Conservation (phyloP, 2,113 vertebrate species). For the Phoxinus phoxinus region DNA sequence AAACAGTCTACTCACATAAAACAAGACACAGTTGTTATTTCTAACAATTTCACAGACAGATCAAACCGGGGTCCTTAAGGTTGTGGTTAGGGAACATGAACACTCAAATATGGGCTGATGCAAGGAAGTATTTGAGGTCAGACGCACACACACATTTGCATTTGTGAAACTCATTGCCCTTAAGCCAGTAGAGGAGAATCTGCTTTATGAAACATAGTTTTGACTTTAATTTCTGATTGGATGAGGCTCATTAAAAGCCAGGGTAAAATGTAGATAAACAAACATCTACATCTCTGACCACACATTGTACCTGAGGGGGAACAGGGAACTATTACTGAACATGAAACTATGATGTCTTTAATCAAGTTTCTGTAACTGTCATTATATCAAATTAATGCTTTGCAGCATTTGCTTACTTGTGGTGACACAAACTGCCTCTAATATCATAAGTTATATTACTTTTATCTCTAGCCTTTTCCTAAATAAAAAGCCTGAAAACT, state of each 20-base stretch:
- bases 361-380: neutral
- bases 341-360: neutral
- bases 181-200: neutral
- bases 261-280: neutral
- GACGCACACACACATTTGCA: conserved; percentile 25
- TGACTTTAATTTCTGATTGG: neutral
- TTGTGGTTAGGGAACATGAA: conserved; percentile 29
- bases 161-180: conserved; percentile 18
- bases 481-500: neutral
- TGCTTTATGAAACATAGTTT: neutral
- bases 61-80: conserved; percentile 27
- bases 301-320: neutral
- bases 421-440: neutral
- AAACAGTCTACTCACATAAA: conserved; percentile 49
- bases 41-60: conserved; percentile 38
- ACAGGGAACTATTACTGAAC: neutral
- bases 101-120: neutral
- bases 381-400: neutral
- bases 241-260: neutral
- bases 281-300: neutral
- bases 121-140: conserved; percentile 25
- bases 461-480: neutral
- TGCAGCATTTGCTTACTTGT: neutral
- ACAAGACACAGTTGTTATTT: conserved; percentile 40
- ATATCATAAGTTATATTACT: neutral